Evolutionary conservation across 1,140 invertebrate species (phyloP).

Genomic region (Drosophila aff.): DNA sequence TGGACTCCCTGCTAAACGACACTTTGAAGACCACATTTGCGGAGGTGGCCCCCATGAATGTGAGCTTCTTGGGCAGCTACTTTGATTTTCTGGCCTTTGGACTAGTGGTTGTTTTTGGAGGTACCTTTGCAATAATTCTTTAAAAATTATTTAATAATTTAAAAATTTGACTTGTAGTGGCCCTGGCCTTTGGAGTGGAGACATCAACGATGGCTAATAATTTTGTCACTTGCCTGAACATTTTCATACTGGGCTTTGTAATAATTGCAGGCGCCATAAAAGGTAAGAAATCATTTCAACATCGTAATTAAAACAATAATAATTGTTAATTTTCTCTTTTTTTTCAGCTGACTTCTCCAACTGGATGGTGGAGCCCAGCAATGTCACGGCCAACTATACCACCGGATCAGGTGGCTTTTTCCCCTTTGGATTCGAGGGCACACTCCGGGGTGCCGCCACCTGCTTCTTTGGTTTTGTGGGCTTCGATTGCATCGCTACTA

Average conservation of each 20-base stretch:
- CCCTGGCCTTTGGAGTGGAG: constrained; percentile 92
- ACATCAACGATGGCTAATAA: constrained; percentile 94
- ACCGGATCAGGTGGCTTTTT: constrained; percentile 88
- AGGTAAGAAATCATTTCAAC: constrained; percentile 85
- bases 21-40: constrained; percentile 85
- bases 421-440: constrained; percentile 89
- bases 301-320: too few species aligned
- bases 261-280: constrained; percentile 92
- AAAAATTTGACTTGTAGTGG: constrained; percentile 52
- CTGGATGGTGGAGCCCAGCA: constrained; percentile 50
- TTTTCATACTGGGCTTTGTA: constrained; percentile 93
- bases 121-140: constrained; percentile 65
- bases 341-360: constrained; percentile 54
- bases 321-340: too few species aligned
- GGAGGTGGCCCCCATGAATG: constrained; percentile 86
- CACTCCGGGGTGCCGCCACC: constrained; percentile 93
- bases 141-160: not conserved
- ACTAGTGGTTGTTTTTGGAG: constrained; percentile 87
- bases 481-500: constrained; percentile 94
- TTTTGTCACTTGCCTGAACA: constrained; percentile 93
- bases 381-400: constrained; percentile 23
- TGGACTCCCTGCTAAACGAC: constrained; percentile 88
- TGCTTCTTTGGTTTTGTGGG: constrained; percentile 98
- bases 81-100: constrained; percentile 89
- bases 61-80: constrained; percentile 88